These are phyloP conservation scores for Excalfactoria chinensis DNA, from an alignment of 2,113 vertebrate genomes.

Conservation along the genomic window DNA sequence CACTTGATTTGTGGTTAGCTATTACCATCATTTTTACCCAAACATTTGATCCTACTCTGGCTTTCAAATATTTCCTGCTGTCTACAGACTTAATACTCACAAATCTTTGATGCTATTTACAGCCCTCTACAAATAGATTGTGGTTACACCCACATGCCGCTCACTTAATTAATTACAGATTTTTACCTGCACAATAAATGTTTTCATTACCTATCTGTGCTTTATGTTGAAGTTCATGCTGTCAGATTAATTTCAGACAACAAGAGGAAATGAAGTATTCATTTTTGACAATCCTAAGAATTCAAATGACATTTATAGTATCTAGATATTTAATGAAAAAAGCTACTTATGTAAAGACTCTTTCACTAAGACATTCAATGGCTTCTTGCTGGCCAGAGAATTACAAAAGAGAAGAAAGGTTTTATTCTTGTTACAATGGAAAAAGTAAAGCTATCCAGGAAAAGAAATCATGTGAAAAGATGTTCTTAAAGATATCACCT, in stretches of 20 bases:
- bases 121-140: conserved; percentile 47
- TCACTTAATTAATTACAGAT: conserved; percentile 66
- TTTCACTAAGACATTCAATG: conserved; percentile 60
- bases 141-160: conserved; percentile 54
- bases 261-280: conserved; percentile 51
- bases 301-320: conserved; percentile 29
- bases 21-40: conserved; percentile 63
- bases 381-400: conserved; percentile 60
- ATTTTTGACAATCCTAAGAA: conserved; percentile 31
- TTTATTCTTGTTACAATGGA: conserved; percentile 63
- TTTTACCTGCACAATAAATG: conserved; percentile 63
- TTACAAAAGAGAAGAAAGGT: conserved; percentile 55
- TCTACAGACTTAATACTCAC: conserved; percentile 30
- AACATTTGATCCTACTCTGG: conserved; percentile 71
- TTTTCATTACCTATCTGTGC: conserved; percentile 47
- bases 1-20: conserved; percentile 62
- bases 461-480: conserved; percentile 69
- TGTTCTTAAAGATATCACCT: conserved; percentile 57
- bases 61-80: conserved; percentile 71
- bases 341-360: conserved; percentile 56
- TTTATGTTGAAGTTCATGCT: conserved; percentile 27
- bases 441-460: conserved; percentile 62
- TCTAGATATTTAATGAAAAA: conserved; percentile 57
- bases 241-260: conserved; percentile 41
- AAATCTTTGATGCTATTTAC: conserved; percentile 73